A percentile compares a stretch with the other conserved stretches of the same genome.
Conservation (phyloP, 2,797 vertebrate species). For the Euthynnus affinis region DNA sequence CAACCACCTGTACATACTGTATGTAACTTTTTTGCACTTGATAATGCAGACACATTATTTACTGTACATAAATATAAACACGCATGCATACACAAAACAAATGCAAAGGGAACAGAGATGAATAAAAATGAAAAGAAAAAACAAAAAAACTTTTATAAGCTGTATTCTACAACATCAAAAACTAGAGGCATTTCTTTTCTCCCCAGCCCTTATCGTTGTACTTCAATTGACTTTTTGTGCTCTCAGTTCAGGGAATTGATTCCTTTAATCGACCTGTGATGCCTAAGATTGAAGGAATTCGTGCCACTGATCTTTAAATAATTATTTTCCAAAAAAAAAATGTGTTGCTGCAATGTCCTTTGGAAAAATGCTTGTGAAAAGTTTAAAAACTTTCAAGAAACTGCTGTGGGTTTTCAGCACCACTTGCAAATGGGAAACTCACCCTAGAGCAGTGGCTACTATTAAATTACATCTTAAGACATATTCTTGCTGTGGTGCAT, state of each 20-base stretch:
- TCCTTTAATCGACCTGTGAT: not conserved
- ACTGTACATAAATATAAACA: not conserved
- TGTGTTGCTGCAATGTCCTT: not conserved
- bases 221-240: constrained; percentile 3
- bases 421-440: not conserved
- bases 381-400: not conserved
- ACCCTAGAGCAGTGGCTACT: not conserved
- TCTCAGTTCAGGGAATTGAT: constrained; percentile 26
- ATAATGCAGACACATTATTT: not conserved
- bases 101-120: not conserved
- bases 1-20: not conserved
- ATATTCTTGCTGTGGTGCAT: not conserved
- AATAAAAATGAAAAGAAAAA: not conserved
- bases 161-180: not conserved
- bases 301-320: constrained; percentile 7
- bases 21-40: not conserved
- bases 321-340: constrained; percentile 2
- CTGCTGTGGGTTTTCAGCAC: not conserved
- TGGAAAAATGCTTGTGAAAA: constrained; percentile 1
- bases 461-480: not conserved
- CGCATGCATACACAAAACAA: not conserved
- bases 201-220: not conserved
- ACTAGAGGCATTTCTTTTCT: not conserved
- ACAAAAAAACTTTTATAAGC: not conserved
- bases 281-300: constrained; percentile 13